Evolutionary conservation across 2,888 invertebrate species (phyloP).

Genomic region (Octodonta nipae): DNA sequence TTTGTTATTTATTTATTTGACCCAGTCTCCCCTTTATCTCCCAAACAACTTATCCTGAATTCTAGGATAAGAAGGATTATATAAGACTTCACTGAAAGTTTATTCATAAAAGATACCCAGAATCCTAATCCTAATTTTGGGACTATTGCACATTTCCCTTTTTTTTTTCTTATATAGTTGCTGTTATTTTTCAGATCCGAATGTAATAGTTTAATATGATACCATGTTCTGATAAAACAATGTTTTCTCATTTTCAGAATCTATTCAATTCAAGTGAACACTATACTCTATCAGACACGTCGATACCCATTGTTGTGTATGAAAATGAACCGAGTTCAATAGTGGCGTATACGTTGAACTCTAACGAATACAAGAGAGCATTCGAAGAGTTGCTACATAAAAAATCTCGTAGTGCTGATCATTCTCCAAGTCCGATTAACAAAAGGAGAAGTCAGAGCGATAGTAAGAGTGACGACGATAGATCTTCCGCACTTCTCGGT

Average conservation of each 20-base stretch:
- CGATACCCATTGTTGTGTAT: slow-evolving; percentile 57
- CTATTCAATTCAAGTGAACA: slow-evolving; percentile 58
- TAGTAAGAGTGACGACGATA: slow-evolving; percentile 30
- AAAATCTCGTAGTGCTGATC: slow-evolving; percentile 10
- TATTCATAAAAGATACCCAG: no score
- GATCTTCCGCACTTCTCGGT: slow-evolving; percentile 29
- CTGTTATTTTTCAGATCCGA: no score
- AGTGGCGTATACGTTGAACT: slow-evolving; percentile 68
- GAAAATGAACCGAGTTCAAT: slow-evolving; percentile 74
- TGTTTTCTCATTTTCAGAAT: slow-evolving; percentile 34
- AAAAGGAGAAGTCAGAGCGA: slow-evolving; percentile 36
- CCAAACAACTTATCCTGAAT: no score
- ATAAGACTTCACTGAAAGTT: no score
- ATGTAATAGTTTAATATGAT: no score
- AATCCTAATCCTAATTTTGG: no score
- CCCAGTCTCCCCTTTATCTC: no score
- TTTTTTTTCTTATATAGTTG: no score
- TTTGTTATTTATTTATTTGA: no score
- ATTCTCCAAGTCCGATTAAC: slow-evolving; percentile 37
- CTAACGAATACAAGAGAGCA: slow-evolving; percentile 52
- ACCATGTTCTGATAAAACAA: slow-evolving; percentile 33
- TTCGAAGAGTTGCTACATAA: slow-evolving; percentile 37
- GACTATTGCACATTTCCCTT: no score
- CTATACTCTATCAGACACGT: slow-evolving; percentile 47
- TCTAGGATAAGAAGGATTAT: no score